phyloP scores from a whole-genome alignment of 1,140 invertebrate genomes.

The Metaphire vulgaris region DNA sequence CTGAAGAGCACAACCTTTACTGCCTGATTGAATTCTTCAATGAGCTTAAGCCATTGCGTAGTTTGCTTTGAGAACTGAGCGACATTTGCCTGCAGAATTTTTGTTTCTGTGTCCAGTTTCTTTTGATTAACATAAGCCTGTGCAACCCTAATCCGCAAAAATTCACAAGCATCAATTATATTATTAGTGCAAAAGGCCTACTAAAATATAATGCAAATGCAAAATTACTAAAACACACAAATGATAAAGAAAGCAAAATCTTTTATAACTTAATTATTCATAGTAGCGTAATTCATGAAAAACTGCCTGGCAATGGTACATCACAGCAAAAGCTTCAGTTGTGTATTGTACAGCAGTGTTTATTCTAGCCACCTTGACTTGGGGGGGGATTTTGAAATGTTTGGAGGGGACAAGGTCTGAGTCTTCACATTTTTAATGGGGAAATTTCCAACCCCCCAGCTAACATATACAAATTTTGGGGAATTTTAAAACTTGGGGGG shows the following conservation, averaged over 20 bases:
- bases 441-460: too few species aligned
- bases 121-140: slow-evolving; percentile 98
- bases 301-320: too few species aligned
- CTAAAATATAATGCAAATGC: neutral
- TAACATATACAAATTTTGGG: too few species aligned
- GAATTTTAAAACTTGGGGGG: too few species aligned
- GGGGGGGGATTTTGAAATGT: too few species aligned
- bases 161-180: neutral
- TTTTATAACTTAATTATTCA: slow-evolving; percentile 18
- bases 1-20: too few species aligned
- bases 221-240: neutral
- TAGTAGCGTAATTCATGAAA: neutral
- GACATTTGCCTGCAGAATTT: slow-evolving; percentile 88
- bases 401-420: too few species aligned
- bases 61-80: slow-evolving; percentile 93
- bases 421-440: too few species aligned
- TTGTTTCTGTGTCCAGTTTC: slow-evolving; percentile 90
- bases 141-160: slow-evolving; percentile 66
- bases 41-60: slow-evolving; percentile 85
- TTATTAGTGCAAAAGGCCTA: slow-evolving; percentile 4
- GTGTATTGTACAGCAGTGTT: too few species aligned
- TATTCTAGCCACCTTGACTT: too few species aligned
- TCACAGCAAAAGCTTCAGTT: neutral
- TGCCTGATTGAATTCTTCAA: slow-evolving; percentile 90
- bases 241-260: neutral